Conservation (phyloP, 1,140 invertebrate species). For the Armadillidium nasatum region DNA sequence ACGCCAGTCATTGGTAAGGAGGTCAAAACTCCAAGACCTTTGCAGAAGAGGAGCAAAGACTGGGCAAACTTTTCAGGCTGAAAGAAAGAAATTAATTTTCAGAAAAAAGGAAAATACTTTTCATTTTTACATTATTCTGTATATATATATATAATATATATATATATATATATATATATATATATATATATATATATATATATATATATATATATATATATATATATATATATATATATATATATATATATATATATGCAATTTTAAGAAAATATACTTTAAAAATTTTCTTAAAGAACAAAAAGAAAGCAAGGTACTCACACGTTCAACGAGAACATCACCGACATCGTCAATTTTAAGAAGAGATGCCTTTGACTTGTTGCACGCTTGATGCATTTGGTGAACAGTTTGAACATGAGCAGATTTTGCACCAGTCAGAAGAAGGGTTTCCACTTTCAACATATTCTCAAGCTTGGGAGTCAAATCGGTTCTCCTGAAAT, state of each 20-base stretch:
- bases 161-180: no score
- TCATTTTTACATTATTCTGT: no score
- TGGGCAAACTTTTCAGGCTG: slow-evolving; percentile 76
- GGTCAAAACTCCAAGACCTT: slow-evolving; percentile 70
- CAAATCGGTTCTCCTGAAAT: slow-evolving; percentile 61
- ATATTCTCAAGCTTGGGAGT: slow-evolving; percentile 56
- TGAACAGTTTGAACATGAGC: slow-evolving; percentile 71
- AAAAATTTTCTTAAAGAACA: no score
- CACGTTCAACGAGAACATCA: slow-evolving; percentile 73
- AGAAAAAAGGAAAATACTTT: no score
- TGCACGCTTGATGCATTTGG: slow-evolving; percentile 69
- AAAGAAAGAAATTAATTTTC: slow-evolving; percentile 44
- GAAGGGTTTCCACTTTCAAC: slow-evolving; percentile 68
- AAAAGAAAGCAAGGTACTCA: slow-evolving; percentile 50
- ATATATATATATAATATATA: no score
- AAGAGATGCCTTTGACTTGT: slow-evolving; percentile 75
- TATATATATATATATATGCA: no score
- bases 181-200: no score
- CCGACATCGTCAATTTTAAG: slow-evolving; percentile 73
- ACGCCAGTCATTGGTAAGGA: slow-evolving; percentile 67
- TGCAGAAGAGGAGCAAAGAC: slow-evolving; percentile 73
- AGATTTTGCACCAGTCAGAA: slow-evolving; percentile 74
- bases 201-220: no score
- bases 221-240: no score
- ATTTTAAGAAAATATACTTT: no score